Evolutionary conservation across 2,888 invertebrate genomes (phyloP).

Genomic region (Leptarthrus brevirostris): DNA sequence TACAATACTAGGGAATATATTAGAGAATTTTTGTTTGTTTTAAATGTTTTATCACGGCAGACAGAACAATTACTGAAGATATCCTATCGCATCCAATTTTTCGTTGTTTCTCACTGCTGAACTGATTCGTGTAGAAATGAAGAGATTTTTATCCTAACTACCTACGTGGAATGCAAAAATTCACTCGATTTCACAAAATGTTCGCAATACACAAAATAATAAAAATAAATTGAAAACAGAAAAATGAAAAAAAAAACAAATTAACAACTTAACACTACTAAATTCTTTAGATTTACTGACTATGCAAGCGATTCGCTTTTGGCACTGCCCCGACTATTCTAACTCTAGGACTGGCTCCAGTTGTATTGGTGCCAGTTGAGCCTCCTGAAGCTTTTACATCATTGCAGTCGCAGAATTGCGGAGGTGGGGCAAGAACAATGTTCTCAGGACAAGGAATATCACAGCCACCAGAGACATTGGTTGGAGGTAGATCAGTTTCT

Average conservation of each 20-base stretch:
- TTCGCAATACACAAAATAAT: slow-evolving; percentile 15
- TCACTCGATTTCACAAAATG: slow-evolving; percentile 36
- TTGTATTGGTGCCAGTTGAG: slow-evolving; percentile 57
- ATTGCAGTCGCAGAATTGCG: slow-evolving; percentile 86
- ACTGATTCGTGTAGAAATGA: background rate
- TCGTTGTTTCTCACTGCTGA: slow-evolving; percentile 30
- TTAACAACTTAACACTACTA: slow-evolving; percentile 38
- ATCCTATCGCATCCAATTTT: slow-evolving; percentile 12
- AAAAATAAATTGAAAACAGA: background rate
- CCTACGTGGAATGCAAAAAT: slow-evolving; percentile 45
- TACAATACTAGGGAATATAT: slow-evolving; percentile 13
- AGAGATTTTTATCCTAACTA: slow-evolving; percentile 36
- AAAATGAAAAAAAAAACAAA: slow-evolving; percentile 9
- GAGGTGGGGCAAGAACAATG: slow-evolving; percentile 84
- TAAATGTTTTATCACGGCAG: slow-evolving; percentile 16
- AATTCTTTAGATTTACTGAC: slow-evolving; percentile 56
- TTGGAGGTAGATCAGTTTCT: slow-evolving; percentile 71
- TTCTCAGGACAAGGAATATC: slow-evolving; percentile 67
- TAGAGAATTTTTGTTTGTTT: slow-evolving; percentile 4
- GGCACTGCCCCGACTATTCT: slow-evolving; percentile 87
- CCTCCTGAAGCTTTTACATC: slow-evolving; percentile 66
- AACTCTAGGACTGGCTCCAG: slow-evolving; percentile 68
- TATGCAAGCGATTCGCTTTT: slow-evolving; percentile 70
- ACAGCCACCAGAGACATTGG: slow-evolving; percentile 55
- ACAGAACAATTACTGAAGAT: background rate